Evolutionary conservation across 2,888 invertebrate genomes (phyloP).

Genomic region (Stegophylla sp.): DNA sequence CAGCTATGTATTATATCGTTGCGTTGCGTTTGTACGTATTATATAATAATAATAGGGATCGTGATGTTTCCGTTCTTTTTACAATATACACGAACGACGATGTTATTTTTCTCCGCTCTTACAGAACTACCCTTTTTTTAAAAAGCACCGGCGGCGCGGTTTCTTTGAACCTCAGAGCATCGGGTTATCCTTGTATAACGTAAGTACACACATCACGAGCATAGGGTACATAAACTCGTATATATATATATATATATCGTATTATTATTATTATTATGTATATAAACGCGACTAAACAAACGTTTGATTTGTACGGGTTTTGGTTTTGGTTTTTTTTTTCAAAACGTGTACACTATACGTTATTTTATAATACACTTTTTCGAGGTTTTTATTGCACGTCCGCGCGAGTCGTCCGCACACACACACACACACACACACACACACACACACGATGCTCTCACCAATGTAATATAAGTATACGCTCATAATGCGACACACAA

Average conservation of each 20-base stretch:
- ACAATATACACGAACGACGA: no score
- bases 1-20: not conserved
- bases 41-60: conserved; percentile 11
- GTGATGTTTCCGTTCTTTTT: conserved; percentile 42
- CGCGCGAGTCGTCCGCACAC: not conserved
- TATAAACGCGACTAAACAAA: conserved; percentile 31
- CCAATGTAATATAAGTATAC: not conserved
- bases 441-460: not conserved
- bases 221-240: no score
- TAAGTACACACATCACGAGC: no score
- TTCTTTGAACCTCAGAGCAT: conserved; percentile 42
- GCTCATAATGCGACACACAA: not conserved
- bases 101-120: conserved; percentile 9
- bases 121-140: conserved; percentile 46
- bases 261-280: not conserved
- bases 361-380: not conserved
- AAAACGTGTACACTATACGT: no score
- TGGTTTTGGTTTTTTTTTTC: no score
- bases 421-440: not conserved
- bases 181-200: conserved; percentile 17
- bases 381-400: conserved; percentile 33
- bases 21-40: not conserved
- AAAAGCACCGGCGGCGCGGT: conserved; percentile 45
- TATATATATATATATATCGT: conserved; percentile 1
- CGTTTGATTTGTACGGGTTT: conserved; percentile 44